These are phyloP conservation scores for Scytalopus superciliaris DNA, from an alignment of 2,113 vertebrate genomes.

Conservation along the genomic window DNA sequence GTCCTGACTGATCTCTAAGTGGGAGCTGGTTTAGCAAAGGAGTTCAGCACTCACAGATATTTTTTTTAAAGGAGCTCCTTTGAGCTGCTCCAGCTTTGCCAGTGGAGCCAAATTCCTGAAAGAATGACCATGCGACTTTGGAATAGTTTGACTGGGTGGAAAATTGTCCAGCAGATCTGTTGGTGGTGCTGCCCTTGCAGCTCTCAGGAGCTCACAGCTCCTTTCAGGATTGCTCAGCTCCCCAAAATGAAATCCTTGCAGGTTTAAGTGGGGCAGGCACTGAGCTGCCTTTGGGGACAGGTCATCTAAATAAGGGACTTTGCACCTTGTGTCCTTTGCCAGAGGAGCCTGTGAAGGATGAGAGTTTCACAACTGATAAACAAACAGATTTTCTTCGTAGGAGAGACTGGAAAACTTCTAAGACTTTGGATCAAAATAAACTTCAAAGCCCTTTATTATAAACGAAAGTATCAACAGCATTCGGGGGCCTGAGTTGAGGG, in stretches of 20 bases:
- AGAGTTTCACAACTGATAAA: not conserved
- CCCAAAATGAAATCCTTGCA: not conserved
- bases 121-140: rapidly evolving
- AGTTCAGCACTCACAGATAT: not conserved
- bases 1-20: not conserved
- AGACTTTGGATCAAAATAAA: not conserved
- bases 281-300: not conserved
- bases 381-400: not conserved
- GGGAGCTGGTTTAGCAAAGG: not conserved
- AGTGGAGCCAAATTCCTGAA: not conserved
- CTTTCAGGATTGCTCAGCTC: not conserved
- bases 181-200: not conserved
- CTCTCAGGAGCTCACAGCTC: too few relatives aligned
- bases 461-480: not conserved
- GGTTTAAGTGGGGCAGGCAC: not conserved
- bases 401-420: not conserved
- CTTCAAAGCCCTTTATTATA: not conserved
- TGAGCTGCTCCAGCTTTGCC: not conserved
- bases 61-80: not conserved
- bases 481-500: not conserved
- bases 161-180: not conserved
- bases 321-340: not conserved
- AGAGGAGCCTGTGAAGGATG: not conserved
- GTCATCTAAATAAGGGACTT: not conserved
- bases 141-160: not conserved